A percentile compares a stretch with the other conserved stretches of the same genome.
Evolutionary conservation across 2,113 vertebrate species (phyloP).

Genomic region (Pleuronectes platessa): DNA sequence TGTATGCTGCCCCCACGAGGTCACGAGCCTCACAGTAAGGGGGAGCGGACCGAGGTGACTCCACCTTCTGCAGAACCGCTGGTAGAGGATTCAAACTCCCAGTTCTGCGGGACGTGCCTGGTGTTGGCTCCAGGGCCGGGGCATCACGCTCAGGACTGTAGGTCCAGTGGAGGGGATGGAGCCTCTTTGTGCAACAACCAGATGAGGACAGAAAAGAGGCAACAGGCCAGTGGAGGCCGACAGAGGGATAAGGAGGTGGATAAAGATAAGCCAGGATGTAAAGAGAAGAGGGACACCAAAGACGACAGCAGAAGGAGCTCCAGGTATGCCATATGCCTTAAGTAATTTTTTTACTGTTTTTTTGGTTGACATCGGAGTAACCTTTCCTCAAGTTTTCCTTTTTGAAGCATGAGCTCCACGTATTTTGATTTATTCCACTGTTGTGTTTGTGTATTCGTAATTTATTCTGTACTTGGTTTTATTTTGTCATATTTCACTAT

Average conservation of each 20-base stretch:
- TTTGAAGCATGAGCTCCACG: no score
- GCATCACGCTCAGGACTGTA: slow-evolving; percentile 50
- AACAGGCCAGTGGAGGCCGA: slow-evolving; percentile 48
- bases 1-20: slow-evolving; percentile 76
- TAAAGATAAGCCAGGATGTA: slow-evolving; percentile 51
- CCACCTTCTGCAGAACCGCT: slow-evolving; percentile 54
- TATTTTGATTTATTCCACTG: background rate
- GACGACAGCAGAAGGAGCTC: slow-evolving; percentile 72
- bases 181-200: slow-evolving; percentile 68
- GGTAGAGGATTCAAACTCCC: slow-evolving; percentile 71
- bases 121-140: slow-evolving; percentile 74
- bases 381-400: background rate
- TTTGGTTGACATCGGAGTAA: background rate
- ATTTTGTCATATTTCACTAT: background rate
- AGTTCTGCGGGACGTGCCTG: slow-evolving; percentile 87
- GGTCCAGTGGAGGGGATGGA: slow-evolving; percentile 60
- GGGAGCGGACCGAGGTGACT: slow-evolving; percentile 65
- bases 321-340: slow-evolving; percentile 46
- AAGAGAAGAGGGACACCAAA: slow-evolving; percentile 67
- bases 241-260: slow-evolving; percentile 66
- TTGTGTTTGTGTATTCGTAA: slow-evolving; percentile 15
- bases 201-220: slow-evolving; percentile 72
- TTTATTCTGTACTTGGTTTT: slow-evolving; percentile 35
- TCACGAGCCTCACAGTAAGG: slow-evolving; percentile 67
- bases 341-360: background rate